Base-by-base conservation (phyloP, 2,888 invertebrate species). In the Cosmia pyralina region DNA sequence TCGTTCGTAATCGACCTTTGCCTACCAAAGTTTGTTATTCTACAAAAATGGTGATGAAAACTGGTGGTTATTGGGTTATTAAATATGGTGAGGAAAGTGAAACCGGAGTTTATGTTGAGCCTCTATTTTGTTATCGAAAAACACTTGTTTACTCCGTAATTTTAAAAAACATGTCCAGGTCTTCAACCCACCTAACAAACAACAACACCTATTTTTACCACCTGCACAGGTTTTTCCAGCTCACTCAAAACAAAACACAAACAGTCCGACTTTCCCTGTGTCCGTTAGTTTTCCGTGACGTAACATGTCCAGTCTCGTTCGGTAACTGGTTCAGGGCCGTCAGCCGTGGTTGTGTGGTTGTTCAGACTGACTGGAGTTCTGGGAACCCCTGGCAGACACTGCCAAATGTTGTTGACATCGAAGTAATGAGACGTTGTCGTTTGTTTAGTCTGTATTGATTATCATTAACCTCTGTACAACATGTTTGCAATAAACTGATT, bases 311-410 rank as follows among this genome's bases (percentile, higher is more conserved):
- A 85, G 80, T 87, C 86, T 82, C 90, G 89, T 90, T 92, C 92
- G 90, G 90, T 91, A 95, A 93, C 90, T 95, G 88, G 95, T 94
- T 95, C 95, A 95, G 90, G 95, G 95, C 90, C 94, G 90, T 38
- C 69, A 50, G 90, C 34, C 72, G 53, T 72, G 38, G 55, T 41
- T n/a, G 70, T 53, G 72, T 63, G 86, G 89, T 90, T 90, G 90
- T 91, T 90, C 91, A 86, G 85, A 60, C 70, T 48, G 38, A 50
- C 81, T 81, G 81, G 78, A 78, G 88, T 90, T 94, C 94, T 90
- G 53, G 86, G 93, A 94, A 90, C 84, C 71, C 74, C 83, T 78
- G 59, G 73, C 80, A 76, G 75, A 81, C 75, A 82, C 70, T 81
- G 82, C 82, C 82, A 81, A 85, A 79, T 72, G 67, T 84, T 86